Evolutionary conservation across 53 echinoderm and acorn worm genomes (phyloP).

Genomic region (Zoroaster sp.): DNA sequence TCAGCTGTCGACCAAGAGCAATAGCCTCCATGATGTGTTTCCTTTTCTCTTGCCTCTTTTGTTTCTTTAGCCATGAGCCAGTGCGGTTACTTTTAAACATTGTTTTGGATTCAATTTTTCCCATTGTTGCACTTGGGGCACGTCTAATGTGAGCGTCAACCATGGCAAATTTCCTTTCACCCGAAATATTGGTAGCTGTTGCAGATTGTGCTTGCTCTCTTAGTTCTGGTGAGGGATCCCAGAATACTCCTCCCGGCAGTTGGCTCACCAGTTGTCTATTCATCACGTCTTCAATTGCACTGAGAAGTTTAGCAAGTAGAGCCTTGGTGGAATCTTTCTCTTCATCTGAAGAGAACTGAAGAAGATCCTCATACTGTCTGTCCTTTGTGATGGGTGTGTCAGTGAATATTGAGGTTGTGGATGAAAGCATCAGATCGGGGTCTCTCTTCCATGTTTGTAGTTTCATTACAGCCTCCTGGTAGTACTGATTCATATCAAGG

Average conservation of each 20-base stretch:
- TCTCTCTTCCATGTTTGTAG: background rate
- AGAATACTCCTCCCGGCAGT: background rate
- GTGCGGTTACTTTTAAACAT: background rate
- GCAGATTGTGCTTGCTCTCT: background rate
- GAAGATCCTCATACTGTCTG: background rate
- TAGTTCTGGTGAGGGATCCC: background rate
- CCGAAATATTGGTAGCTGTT: background rate
- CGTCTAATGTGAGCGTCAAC: background rate
- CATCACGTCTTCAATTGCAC: background rate
- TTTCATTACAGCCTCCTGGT: background rate
- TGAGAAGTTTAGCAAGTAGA: background rate
- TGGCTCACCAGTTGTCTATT: background rate
- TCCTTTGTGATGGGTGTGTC: background rate
- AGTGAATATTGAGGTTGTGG: background rate
- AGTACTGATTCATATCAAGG: background rate
- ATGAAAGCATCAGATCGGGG: background rate
- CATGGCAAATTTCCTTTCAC: background rate
- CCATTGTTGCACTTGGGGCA: background rate
- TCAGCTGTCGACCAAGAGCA: too few relatives aligned
- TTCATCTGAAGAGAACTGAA: background rate
- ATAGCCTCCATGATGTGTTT: background rate
- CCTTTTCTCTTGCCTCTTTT: background rate
- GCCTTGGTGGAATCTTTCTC: background rate
- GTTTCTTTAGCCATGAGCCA: background rate
- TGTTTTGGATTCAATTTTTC: background rate